Evolutionary conservation across 2,113 vertebrate genomes (phyloP).

Genomic region (Leiothrix lutea): DNA sequence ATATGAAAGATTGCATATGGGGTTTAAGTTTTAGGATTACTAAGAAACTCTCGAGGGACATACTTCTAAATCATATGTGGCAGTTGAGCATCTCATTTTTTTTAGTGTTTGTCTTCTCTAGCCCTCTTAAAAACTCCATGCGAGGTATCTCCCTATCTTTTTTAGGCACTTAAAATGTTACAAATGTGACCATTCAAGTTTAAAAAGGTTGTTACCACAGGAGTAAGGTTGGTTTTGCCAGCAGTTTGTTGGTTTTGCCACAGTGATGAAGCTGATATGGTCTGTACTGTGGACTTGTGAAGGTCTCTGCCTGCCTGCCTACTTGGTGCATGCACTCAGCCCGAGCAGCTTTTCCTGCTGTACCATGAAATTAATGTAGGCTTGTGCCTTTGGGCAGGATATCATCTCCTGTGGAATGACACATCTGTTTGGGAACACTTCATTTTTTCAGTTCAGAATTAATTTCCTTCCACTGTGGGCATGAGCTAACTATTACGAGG

Average conservation of each 20-base stretch:
- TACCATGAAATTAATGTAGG: neutral
- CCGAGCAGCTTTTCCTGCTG: neutral
- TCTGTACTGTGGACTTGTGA: neutral
- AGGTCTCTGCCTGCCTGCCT: neutral
- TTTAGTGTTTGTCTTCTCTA: neutral
- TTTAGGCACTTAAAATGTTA: neutral
- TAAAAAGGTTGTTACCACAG: neutral
- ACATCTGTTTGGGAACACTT: neutral
- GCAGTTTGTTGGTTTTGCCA: neutral
- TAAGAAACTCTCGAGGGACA: neutral
- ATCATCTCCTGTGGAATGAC: neutral
- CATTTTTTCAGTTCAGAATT: conserved; percentile 14
- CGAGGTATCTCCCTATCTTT: neutral
- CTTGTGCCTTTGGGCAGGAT: neutral
- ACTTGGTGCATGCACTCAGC: rapidly evolving
- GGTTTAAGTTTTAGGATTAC: neutral
- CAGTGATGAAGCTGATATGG: neutral
- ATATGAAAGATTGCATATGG: neutral
- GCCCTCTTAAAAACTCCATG: neutral
- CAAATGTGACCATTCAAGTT: neutral
- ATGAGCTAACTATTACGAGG: neutral
- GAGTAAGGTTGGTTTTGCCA: neutral
- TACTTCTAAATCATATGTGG: neutral
- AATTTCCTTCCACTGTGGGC: conserved; percentile 5
- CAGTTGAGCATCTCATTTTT: neutral